phyloP scores from a whole-genome alignment of 2,888 invertebrate species.

The Caenorhabditis virilis region DNA sequence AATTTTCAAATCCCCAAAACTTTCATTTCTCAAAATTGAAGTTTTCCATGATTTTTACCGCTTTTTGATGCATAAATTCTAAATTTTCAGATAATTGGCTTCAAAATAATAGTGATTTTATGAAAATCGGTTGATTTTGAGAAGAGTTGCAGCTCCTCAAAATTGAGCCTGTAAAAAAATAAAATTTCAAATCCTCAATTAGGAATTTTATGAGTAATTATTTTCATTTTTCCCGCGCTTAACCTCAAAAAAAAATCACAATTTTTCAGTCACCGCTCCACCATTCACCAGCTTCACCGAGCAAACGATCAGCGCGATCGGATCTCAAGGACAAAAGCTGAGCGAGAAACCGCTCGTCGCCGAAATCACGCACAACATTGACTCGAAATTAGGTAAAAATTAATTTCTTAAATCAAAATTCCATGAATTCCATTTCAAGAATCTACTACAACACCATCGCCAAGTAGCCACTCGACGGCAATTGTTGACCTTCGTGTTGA shows the following conservation, averaged over 20 bases:
- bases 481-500: slow-evolving; percentile 39
- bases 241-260: neutral
- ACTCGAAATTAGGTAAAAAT: slow-evolving; percentile 37
- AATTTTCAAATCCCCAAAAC: too few relatives aligned
- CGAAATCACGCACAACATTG: slow-evolving; percentile 47
- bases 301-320: slow-evolving; percentile 45
- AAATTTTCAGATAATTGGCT: too few relatives aligned
- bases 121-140: too few relatives aligned
- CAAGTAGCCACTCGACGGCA: slow-evolving; percentile 38
- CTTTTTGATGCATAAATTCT: too few relatives aligned
- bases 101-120: too few relatives aligned
- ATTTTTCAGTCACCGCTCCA: slow-evolving; percentile 55
- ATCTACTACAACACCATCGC: slow-evolving; percentile 22
- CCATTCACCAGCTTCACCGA: slow-evolving; percentile 47
- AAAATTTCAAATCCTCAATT: too few relatives aligned
- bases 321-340: slow-evolving; percentile 14
- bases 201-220: too few relatives aligned
- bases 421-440: slow-evolving; percentile 16
- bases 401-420: too few relatives aligned
- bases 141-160: too few relatives aligned
- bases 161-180: too few relatives aligned
- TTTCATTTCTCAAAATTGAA: too few relatives aligned
- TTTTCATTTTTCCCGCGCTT: neutral
- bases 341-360: slow-evolving; percentile 35
- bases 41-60: too few relatives aligned